Base-by-base conservation (phyloP, 1,140 invertebrate genomes). In the Heliothis virescens region DNA sequence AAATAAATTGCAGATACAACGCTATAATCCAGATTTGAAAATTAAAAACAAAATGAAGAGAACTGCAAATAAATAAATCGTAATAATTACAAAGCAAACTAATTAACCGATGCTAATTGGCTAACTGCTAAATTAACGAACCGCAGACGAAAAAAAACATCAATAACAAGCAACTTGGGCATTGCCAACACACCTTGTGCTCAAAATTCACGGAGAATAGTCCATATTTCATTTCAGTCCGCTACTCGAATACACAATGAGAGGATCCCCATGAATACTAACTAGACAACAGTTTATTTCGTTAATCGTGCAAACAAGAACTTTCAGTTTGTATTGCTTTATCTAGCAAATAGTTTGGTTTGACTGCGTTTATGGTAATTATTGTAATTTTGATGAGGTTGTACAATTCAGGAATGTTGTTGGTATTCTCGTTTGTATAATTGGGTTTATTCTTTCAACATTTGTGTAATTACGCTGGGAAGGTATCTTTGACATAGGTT, bases 171-270 rank as follows among this genome's bases (percentile, higher is more conserved):
- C 82, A 80, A 69, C 71, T 67, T 79, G 82, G 85, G 86, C 86
- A 89, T 90, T 86, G 82, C 84, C 73, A 73, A 91, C 89, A 89
- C 87, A 91, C 87, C 89, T 90, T 86, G 86, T 87, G 82, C 85
- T 91, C 89, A 91, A 90, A 94, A 92, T 91, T 91, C 88, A 89
- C 83, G 80, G 83, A 86, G 90, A 92, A 91, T 88, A 89, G 86
- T 91, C 91, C 92, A 93, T 94, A 94, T 92, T 94, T 94, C 92
- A 94, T 94, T 92, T 93, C 88, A 88, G 78, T 87, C 82, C 92
- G 88, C 86, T 73, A 60, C 81, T 86, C 83, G 92, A 94, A 94
- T 94, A 92, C 90, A 88, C 79, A 93, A 94, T 92, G 89, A 94
- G 90, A 83, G 50, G 80, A 90, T 80, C 85, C 86, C 86, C 87